Base-by-base conservation (phyloP, 2,888 invertebrate species). In the Acanthosepion esculentum region DNA sequence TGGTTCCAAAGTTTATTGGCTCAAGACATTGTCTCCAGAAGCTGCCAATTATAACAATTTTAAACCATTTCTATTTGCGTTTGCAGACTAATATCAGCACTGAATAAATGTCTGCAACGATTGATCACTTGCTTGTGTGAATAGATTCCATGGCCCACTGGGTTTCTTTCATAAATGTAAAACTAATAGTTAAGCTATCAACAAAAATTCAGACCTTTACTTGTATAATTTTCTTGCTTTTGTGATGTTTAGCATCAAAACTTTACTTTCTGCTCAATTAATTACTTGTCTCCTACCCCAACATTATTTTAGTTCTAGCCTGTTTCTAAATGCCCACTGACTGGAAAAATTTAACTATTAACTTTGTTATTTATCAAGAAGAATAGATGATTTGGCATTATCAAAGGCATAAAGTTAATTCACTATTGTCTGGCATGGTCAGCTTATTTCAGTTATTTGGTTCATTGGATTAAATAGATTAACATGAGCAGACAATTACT, bases 11-110 rank as follows among this genome's bases (percentile, higher is more conserved):
- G 10, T 78, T 78, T 78, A n/a, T n/a, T 78, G 78, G 78, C 78
- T 78, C 78, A 78, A 78, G n/a, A 78, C n/a, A 78, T 78, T 78
- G 78, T 78, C 78, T 78, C 78, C 78, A 78, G n/a, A 78, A 78
- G 78, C 12, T 78, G 33, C n/a, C 78, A 78, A 78, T 78, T 78
- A 78, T 78, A n/a, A 78, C 78, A 78, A 78, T 78, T 78, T 78
- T 15, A 78, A 78, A 15, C 78, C 15, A 78, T 78, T 78, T n/a
- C 78, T 78, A 78, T 78, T 78, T 78, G 15, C 33, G 78, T 78
- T 78, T 78, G 78, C 78, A 78, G 78, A 78, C 78, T 78, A 78
- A 78, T 78, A n/a, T 78, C 78, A 78, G 33, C 78, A 78, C n/a
- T 18, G 23, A 78, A 78, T 78, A 78, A 78, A 33, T 78, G 78